Base-by-base conservation (phyloP, 2,888 invertebrate species). In the Caradrina kadenii region DNA sequence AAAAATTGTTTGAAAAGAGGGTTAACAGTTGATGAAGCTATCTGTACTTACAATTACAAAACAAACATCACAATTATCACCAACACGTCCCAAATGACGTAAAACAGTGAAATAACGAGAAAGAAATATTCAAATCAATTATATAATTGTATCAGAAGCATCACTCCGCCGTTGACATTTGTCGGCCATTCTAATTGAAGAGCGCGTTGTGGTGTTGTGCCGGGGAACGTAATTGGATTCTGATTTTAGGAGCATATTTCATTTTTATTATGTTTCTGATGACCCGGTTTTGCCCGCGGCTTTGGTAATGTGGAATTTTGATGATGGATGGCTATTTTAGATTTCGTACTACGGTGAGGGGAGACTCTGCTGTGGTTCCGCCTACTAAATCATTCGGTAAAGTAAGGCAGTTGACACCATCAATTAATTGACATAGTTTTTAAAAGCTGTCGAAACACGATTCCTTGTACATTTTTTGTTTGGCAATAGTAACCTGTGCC, bases 171-270 rank as follows among this genome's bases (percentile, higher is more conserved):
- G 76, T 69, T 69, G 82, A 80, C 84, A 68, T 83, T 83, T 82
- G 70, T 76, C 69, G 70, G 60, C 54, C 69, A 64, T 79, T 26
- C 68, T 83, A 76, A 82, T 80, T 82, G 76, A 75, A 76, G 71
- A 62, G 66, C 50, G 67, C 70, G 74, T 58, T 68, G 56, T 64
- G 39, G 65, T 62, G 63, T 76, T 76, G 58, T 63, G 54, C 52
- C 80, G 67, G 69, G 59, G 17, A 52, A 66, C 62, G 49, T 83
- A 83, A 83, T 83, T 83, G 80, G 75, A 79, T 82, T 82, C 75
- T 60, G 73, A 83, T 81, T 83, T 83, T 76, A 62, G 72, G 45
- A 42, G 69, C 76, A 80, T 75, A 83, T 80, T 83, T 80, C 68
- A 76, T 75, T 77, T 82, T 80, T 82, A 73, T 74, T 49, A 71